Conservation (phyloP, 1,140 invertebrate genomes). For the Sarcophaga bullata region DNA sequence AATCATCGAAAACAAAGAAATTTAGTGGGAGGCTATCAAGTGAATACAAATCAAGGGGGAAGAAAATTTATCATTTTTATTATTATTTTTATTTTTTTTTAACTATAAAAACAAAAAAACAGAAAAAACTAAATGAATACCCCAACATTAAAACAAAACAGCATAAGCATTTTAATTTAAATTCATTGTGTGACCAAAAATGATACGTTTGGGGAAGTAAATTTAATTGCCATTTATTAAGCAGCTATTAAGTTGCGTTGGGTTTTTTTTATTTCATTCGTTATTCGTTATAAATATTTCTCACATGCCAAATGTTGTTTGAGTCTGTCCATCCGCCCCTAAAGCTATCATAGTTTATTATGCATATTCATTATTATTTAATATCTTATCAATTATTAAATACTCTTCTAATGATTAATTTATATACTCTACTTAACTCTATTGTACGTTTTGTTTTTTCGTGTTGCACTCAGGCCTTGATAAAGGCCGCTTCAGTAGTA, state of each 20-base stretch:
- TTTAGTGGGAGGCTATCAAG: conserved; percentile 5
- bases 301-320: too few relatives aligned
- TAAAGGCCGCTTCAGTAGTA: too few relatives aligned
- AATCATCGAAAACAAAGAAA: background rate
- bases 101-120: background rate
- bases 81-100: background rate
- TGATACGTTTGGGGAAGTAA: background rate
- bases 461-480: background rate
- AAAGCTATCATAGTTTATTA: background rate
- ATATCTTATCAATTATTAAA: conserved; percentile 15
- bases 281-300: too few relatives aligned
- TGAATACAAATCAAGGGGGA: background rate
- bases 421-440: background rate
- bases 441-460: background rate
- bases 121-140: too few relatives aligned
- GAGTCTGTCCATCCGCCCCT: background rate
- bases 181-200: background rate
- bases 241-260: background rate
- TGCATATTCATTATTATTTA: conserved; percentile 5
- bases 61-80: background rate
- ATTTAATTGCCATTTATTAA: background rate
- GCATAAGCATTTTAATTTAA: background rate
- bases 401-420: background rate
- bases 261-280: too few relatives aligned
- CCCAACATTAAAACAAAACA: background rate